Percentiles rank a stretch among this genome's conserved stretches.
These are phyloP conservation scores for Vultur gryphus DNA, from an alignment of 2,797 vertebrate genomes.

Conservation along the genomic window DNA sequence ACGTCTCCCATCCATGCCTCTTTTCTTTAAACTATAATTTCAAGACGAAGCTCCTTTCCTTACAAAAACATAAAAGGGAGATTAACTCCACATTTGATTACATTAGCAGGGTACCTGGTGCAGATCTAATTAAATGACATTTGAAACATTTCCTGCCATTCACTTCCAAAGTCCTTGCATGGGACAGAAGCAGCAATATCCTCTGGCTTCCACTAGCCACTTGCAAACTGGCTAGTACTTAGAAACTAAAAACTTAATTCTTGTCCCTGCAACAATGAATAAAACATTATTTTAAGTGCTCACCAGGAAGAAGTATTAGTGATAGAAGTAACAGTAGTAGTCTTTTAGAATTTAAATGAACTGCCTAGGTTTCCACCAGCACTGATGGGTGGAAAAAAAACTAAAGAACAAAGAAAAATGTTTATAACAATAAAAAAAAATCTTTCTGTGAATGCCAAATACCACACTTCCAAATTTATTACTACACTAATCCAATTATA, in stretches of 20 bases:
- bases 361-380: neutral
- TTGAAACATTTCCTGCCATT: slow-evolving; percentile 47
- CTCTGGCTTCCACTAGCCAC: neutral
- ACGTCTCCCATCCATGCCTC: neutral
- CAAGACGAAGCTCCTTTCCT: slow-evolving; percentile 45
- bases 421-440: neutral
- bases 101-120: slow-evolving; percentile 30
- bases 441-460: neutral
- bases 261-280: neutral
- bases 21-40: slow-evolving; percentile 37
- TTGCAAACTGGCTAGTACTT: neutral
- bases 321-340: neutral
- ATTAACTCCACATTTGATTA: slow-evolving; percentile 33
- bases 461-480: neutral
- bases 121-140: slow-evolving; percentile 26
- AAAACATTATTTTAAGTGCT: neutral
- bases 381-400: neutral
- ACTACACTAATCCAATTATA: neutral
- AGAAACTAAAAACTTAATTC: neutral
- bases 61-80: slow-evolving; percentile 35
- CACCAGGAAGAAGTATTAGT: neutral
- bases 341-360: neutral
- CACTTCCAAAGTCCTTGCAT: neutral
- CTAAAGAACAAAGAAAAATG: neutral
- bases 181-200: neutral